Conservation (phyloP, 2,113 vertebrate genomes). For the Egretta garzetta region DNA sequence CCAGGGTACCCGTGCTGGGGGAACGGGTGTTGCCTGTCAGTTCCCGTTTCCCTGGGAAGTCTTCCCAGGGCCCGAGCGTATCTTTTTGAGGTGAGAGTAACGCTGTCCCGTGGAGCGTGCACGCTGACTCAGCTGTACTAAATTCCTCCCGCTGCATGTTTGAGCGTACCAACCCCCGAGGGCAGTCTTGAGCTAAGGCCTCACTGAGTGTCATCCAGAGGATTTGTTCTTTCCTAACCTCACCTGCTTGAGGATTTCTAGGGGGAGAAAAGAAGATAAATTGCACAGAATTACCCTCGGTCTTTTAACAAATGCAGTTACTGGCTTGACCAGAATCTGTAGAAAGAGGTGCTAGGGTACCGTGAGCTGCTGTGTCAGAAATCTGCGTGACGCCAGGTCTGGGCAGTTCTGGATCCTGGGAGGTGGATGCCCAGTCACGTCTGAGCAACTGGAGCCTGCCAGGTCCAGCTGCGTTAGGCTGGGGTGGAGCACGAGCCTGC, state of each 20-base stretch:
- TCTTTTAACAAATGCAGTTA: not conserved
- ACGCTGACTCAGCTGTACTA: no score
- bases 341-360: not conserved
- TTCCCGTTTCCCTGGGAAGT: not conserved
- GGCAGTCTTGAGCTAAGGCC: not conserved
- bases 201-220: not conserved
- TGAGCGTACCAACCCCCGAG: not conserved
- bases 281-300: not conserved
- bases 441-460: not conserved
- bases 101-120: not conserved
- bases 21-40: not conserved
- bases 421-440: not conserved
- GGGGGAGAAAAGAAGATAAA: not conserved
- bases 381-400: accelerated
- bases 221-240: not conserved
- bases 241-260: not conserved
- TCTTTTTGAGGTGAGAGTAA: not conserved
- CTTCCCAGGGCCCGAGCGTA: accelerated
- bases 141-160: not conserved
- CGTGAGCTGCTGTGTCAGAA: not conserved
- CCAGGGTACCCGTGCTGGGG: accelerated
- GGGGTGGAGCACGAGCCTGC: not conserved
- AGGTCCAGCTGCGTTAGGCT: not conserved
- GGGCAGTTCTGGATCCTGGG: not conserved
- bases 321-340: not conserved